A percentile compares a stretch with the other conserved stretches of the same genome.
Conservation (phyloP, 2,888 invertebrate species). For the Agrypnus murinus region DNA sequence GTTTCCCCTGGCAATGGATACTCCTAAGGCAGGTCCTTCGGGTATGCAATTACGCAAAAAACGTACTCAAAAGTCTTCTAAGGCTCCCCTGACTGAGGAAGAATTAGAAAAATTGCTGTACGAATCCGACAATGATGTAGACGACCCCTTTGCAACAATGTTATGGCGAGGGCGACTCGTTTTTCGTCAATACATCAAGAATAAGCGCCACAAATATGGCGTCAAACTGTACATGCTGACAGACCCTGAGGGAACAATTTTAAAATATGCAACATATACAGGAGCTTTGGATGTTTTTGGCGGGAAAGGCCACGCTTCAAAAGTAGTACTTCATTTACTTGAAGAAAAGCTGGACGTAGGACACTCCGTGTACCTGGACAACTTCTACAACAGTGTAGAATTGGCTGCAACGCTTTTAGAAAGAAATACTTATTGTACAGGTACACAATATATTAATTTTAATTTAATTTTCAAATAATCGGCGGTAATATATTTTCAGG, state of each 20-base stretch:
- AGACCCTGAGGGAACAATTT: constrained; percentile 53
- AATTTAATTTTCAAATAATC: too few species aligned
- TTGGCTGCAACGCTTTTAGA: neutral
- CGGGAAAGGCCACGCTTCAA: constrained; percentile 57
- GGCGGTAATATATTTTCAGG: too few species aligned
- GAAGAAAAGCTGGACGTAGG: constrained; percentile 53
- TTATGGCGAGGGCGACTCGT: constrained; percentile 55
- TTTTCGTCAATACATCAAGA: constrained; percentile 58
- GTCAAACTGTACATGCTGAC: constrained; percentile 59
- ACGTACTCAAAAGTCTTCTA: too few species aligned
- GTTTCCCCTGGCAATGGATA: too few species aligned
- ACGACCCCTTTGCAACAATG: too few species aligned
- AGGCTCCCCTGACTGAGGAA: too few species aligned
- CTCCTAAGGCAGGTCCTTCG: too few species aligned
- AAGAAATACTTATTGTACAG: constrained; percentile 7
- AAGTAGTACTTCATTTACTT: constrained; percentile 55
- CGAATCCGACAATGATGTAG: too few species aligned
- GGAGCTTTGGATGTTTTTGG: constrained; percentile 53
- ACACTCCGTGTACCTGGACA: constrained; percentile 57
- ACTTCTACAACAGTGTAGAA: too few species aligned
- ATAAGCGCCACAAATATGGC: constrained; percentile 59
- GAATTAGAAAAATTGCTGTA: too few species aligned
- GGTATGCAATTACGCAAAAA: too few species aligned
- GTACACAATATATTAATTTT: too few species aligned
- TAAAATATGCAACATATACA: constrained; percentile 58